phyloP scores from a whole-genome alignment of 2,797 vertebrate species.

The Perodicticus potto region DNA sequence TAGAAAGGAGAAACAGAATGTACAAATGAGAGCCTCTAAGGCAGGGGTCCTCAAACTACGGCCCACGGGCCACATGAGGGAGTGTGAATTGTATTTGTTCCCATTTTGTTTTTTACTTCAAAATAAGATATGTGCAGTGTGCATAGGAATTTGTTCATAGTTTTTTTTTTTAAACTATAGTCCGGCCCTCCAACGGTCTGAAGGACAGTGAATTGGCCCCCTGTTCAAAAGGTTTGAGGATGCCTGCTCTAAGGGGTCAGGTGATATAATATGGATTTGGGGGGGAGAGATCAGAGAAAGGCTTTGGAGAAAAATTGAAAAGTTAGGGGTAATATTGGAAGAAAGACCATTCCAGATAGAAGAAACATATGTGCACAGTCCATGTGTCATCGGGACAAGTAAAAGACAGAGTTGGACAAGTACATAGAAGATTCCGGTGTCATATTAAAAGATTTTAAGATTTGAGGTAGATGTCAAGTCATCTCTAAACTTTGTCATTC shows the following conservation, averaged over 20 bases:
- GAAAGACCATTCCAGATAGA: background rate
- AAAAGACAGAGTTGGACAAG: background rate
- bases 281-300: background rate
- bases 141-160: no score
- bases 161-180: no score
- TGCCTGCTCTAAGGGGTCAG: background rate
- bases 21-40: background rate
- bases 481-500: background rate
- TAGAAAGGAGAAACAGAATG: background rate
- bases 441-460: background rate
- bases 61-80: no score
- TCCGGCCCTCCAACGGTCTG: no score
- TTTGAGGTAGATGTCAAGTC: background rate
- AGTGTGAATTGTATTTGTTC: no score
- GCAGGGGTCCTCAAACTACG: no score
- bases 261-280: background rate
- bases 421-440: background rate
- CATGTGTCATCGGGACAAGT: background rate
- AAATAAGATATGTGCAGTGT: no score
- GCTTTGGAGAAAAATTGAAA: background rate
- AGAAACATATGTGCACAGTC: background rate
- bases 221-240: no score
- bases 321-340: background rate
- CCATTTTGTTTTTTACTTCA: no score
- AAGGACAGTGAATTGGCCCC: no score